Evolutionary conservation across 2,113 vertebrate genomes (phyloP).

Genomic region (Cariama cristata): DNA sequence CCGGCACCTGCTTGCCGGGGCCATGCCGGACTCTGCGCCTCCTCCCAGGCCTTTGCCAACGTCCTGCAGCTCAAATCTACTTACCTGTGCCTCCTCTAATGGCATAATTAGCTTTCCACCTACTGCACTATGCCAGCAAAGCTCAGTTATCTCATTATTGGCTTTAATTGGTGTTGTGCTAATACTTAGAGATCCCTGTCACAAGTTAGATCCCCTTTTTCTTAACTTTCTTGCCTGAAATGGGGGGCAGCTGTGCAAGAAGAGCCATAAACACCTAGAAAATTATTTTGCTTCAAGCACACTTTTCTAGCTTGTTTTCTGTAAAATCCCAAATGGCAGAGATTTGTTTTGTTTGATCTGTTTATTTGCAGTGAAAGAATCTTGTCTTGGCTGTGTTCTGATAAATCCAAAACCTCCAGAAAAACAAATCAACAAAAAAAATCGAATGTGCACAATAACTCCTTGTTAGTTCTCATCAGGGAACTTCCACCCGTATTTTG

Average conservation of each 20-base stretch:
- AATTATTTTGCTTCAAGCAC: neutral
- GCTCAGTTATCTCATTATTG: neutral
- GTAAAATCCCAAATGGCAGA: neutral
- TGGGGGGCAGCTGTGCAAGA: neutral
- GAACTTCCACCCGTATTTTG: neutral
- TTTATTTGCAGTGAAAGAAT: neutral
- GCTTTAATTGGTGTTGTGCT: neutral
- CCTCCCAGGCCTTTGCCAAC: neutral
- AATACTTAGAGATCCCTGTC: neutral
- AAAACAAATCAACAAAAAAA: neutral
- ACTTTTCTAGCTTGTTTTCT: neutral
- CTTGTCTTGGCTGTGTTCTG: neutral
- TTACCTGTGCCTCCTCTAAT: neutral
- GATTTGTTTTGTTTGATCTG: neutral
- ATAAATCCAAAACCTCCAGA: neutral
- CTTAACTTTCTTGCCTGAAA: neutral
- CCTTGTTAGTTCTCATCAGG: neutral
- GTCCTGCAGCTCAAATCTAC: neutral
- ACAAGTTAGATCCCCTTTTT: neutral
- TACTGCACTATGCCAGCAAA: neutral
- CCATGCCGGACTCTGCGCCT: accelerated
- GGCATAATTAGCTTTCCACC: neutral
- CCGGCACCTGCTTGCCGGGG: accelerated
- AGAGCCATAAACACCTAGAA: neutral
- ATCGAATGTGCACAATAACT: neutral